These are phyloP conservation scores for Tetrapedia diversipes DNA, from an alignment of 2,888 invertebrate genomes.

Conservation along the genomic window DNA sequence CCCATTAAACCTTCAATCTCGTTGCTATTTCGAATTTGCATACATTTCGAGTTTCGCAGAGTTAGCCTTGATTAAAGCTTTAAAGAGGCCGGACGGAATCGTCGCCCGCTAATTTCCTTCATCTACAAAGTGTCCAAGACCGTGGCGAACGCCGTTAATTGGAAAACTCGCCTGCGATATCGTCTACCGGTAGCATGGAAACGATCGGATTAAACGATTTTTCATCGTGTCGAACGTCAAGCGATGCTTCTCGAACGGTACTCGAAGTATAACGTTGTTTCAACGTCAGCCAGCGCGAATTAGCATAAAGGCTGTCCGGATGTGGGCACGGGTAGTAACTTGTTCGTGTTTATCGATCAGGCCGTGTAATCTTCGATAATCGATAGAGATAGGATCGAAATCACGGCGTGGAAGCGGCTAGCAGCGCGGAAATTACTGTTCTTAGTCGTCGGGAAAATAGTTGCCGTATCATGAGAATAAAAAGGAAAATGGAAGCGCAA, in stretches of 20 bases:
- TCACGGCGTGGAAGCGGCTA: slow-evolving; percentile 18
- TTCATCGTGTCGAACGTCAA: slow-evolving; percentile 8
- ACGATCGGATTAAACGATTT: slow-evolving; percentile 2
- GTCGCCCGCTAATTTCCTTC: too few relatives aligned
- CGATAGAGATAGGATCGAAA: slow-evolving; percentile 44
- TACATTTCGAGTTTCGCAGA: too few relatives aligned
- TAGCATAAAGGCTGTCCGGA: slow-evolving; percentile 45
- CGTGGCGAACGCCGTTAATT: too few relatives aligned
- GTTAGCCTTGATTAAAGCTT: too few relatives aligned
- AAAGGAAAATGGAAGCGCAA: background rate
- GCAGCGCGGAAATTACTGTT: slow-evolving; percentile 36
- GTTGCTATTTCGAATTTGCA: too few relatives aligned
- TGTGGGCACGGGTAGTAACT: slow-evolving; percentile 24
- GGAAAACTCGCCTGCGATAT: too few relatives aligned
- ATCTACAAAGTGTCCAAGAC: too few relatives aligned
- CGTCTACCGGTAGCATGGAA: background rate
- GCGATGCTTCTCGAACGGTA: background rate
- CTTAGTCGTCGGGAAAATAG: slow-evolving; percentile 25
- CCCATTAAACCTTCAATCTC: too few relatives aligned
- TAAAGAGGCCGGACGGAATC: too few relatives aligned
- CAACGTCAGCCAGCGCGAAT: slow-evolving; percentile 29
- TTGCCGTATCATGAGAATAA: background rate
- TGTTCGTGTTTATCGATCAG: slow-evolving; percentile 36
- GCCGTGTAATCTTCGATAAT: slow-evolving; percentile 49
- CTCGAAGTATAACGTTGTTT: slow-evolving; percentile 4